Base-by-base conservation (phyloP, 2,888 invertebrate species). In the Sinohyriopsis cumingii region DNA sequence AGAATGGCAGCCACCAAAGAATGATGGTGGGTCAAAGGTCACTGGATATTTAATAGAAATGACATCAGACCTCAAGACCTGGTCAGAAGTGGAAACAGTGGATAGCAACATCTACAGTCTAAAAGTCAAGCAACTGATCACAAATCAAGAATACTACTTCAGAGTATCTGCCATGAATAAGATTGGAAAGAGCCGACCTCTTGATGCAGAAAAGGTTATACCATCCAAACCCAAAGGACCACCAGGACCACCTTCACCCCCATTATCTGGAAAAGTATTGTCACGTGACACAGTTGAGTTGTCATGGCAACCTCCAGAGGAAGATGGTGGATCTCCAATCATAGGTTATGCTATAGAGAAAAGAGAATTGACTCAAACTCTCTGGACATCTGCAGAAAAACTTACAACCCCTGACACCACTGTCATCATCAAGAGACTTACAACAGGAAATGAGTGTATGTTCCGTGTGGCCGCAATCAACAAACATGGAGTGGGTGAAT, bases 1-100 rank as follows among this genome's bases (percentile, higher is more conserved):
- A 67, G 82, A 85, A 63, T 91, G 91, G 91, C 85, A 84, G 56
- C 85, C 90, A 55, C 91, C 91, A 18, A 81, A 83, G 33, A 86
- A 89, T 66, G 87, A 90, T 71, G 90, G 90, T 19, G 89, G 89
- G 19, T 78, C 87, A 25, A 86, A 87, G 53, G 81, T 90, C 75
- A 86, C 85, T 33, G 86, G 84, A 19, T 90, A 89, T 82, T 80
- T 85, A 61, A 75, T 90, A 6, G 88, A 89, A 69, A 66, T 84
- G 63, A 82, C 84, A 18, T 70, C 71, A 20, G 82, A 84, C 59
- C 95, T 96, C 68, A 95, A 96, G 55, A 96, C 96, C 12, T 98
- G 98, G 98, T 92, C 97, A 88, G 93, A 96, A 71, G 96, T 97
- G 77, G 94, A 96, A 89, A 95, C 96, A 85, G 96, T 97, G 95